Base-by-base conservation (phyloP, 2,113 vertebrate species). In the Setophaga petechia region DNA sequence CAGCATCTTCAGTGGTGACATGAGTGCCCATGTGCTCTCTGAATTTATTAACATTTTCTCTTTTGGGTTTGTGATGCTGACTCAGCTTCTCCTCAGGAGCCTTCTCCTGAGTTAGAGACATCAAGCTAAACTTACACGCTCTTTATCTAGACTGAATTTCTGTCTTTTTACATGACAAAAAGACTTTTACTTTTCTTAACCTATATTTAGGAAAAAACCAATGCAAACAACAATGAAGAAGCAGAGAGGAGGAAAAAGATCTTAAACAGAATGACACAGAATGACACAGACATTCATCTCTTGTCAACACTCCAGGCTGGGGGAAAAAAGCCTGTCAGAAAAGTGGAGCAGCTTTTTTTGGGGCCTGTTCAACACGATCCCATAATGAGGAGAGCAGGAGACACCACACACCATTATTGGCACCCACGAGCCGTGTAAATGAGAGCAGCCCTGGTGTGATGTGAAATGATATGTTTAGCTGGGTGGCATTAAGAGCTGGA, bases 391-490 rank as follows among this genome's bases (percentile, higher is more conserved):
- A 66, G 82, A 91, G 30, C 37, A 79, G 84, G 87, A 91, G 87
- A 80, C 43, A 43, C 67, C 54, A 49, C 74, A 59, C 18, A 43
- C 43, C 62, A 5, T 58, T 69, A 62, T 62, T 67, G 67, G 78
- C 80, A 33, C 44, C 39, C 83, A 59, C 1, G 24, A 93, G 80
- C 55, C 1, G 1, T 10, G 6, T 12, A 47, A 91, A 82, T 6
- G n/a, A 59, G 63, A 21, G 18, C 63, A 63, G 71, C 71, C 55
- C 61, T 74, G 84, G 51, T 80, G 94, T 25, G 61, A 31, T 19
- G 69, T 54, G 78, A 68, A 95, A 87, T 41, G 87, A 63, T 69
- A 66, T 15, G 35, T 91, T 94, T 85, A 87, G 84, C 87, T 77
- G 17, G 3, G 57, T 84, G 91, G 41, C 92, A 85, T 77, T 27